These are phyloP conservation scores for Halichoerus grypus DNA, from an alignment of 2,113 vertebrate genomes.

Conservation along the genomic window DNA sequence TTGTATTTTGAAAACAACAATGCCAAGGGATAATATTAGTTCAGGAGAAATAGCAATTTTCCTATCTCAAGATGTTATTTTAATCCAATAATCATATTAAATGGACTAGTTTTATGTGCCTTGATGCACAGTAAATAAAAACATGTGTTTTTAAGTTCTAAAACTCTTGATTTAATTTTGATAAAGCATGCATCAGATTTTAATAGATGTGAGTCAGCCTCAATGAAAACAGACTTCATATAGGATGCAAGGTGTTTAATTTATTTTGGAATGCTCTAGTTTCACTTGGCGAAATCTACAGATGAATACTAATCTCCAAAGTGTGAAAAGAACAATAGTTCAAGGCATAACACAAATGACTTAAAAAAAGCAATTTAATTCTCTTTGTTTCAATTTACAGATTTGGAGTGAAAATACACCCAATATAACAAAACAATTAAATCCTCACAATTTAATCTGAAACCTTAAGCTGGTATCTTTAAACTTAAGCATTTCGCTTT, in stretches of 20 bases:
- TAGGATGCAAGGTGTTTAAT: constrained; percentile 41
- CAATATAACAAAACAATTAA: constrained; percentile 34
- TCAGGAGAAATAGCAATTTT: constrained; percentile 12
- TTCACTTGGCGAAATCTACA: constrained; percentile 51
- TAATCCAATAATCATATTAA: constrained; percentile 38
- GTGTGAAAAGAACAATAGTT: constrained; percentile 5
- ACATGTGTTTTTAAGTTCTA: background rate
- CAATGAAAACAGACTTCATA: background rate
- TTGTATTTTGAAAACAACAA: background rate
- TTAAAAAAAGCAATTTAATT: background rate
- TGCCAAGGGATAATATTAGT: background rate
- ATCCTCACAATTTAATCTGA: background rate
- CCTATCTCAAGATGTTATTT: background rate
- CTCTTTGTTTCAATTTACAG: background rate
- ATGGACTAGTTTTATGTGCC: background rate
- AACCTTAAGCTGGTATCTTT: constrained; percentile 1
- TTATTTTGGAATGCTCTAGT: constrained; percentile 42
- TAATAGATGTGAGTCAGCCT: constrained; percentile 23
- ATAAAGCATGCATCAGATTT: constrained; percentile 9
- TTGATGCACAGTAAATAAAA: constrained; percentile 14
- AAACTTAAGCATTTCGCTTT: constrained; percentile 23
- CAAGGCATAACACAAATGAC: background rate
- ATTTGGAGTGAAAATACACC: background rate
- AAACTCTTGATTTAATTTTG: constrained; percentile 49
- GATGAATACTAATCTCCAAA: background rate